Base-by-base conservation (phyloP, 2,797 vertebrate genomes). In the Coluber constrictor region DNA sequence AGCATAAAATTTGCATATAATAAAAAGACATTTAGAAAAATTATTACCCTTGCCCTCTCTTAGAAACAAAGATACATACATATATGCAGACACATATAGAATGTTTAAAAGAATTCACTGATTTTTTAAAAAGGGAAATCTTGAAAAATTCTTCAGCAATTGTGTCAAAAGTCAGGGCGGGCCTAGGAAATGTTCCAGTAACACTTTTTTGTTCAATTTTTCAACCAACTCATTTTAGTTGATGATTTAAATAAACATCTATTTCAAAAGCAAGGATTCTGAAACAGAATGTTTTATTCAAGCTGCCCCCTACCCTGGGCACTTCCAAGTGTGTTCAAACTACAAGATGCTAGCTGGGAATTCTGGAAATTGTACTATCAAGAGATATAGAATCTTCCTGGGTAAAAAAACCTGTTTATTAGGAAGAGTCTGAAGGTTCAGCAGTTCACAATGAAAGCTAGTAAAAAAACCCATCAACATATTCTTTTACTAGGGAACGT, bases 11-110 rank as follows among this genome's bases (percentile, higher is more conserved):
- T 93, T 94, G 56, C 66, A 92, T 92, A 91, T 94, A 91, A 95
- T 95, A 96, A 95, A 96, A 90, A 95, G 89, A 37, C 92, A 88
- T 89, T 91, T 96, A 93, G 93, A 96, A 97, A 96, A 56, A 96
- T 55, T 54, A 74, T 95, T 95, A 94, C 55, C 92, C 88, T 92
- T 90, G 37, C 91, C 90, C 92, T 88, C 66, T 91, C 83, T 96
- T 87, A 83, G 88, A 95, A 93, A 90, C 93, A 96, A 95, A 96
- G 90, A 94, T 92, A 95, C 23, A 94, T 7, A 94, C n/a, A 95
- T 0, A 96, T 0, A 94, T 23, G 92, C 79, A 92, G 0, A 3
- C 2, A 93, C 74, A 90, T 92, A 91, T 88, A 93, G 66, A 96
- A 93, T 91, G 92, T 96, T 90, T 95, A 47, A 3, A 79, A 54